A percentile compares a stretch with the other conserved stretches of the same genome.
Evolutionary conservation across 1,140 invertebrate species (phyloP).

Genomic region (Drosophila paulistorum): DNA sequence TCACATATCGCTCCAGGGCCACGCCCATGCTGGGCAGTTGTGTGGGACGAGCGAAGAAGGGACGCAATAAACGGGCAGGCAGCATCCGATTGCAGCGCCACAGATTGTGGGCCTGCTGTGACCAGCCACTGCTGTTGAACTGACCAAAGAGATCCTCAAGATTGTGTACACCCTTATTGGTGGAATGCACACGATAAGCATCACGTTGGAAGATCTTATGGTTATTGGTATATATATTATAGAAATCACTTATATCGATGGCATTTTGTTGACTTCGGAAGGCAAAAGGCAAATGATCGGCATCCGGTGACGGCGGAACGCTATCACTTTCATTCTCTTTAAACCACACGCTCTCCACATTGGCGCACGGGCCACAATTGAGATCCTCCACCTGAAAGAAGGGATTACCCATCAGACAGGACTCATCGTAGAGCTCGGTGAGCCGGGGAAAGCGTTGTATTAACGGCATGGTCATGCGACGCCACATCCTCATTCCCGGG

Average conservation of each 20-base stretch:
- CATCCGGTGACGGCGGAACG: conserved; percentile 10
- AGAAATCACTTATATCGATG: conserved; percentile 82
- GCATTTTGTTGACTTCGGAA: conserved; percentile 80
- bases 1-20: conserved; percentile 87
- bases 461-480: conserved; percentile 84
- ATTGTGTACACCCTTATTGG: conserved; percentile 79
- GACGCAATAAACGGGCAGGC: conserved; percentile 85
- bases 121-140: conserved; percentile 61
- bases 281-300: conserved; percentile 62
- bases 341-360: conserved; percentile 85
- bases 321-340: conserved; percentile 45
- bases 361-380: conserved; percentile 88
- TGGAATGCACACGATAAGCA: conserved; percentile 84
- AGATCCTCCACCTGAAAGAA: conserved; percentile 87
- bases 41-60: conserved; percentile 86
- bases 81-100: conserved; percentile 88
- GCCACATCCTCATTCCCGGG: conserved; percentile 84
- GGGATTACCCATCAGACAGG: conserved; percentile 89
- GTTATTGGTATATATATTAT: conserved; percentile 83
- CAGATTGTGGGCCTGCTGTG: conserved; percentile 63
- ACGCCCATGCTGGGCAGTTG: conserved; percentile 84
- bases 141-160: conserved; percentile 79
- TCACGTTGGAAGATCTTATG: conserved; percentile 84
- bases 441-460: conserved; percentile 83
- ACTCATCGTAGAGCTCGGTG: conserved; percentile 88